Conservation (phyloP, 2,113 vertebrate genomes). For the Amblyopsis rosae region DNA sequence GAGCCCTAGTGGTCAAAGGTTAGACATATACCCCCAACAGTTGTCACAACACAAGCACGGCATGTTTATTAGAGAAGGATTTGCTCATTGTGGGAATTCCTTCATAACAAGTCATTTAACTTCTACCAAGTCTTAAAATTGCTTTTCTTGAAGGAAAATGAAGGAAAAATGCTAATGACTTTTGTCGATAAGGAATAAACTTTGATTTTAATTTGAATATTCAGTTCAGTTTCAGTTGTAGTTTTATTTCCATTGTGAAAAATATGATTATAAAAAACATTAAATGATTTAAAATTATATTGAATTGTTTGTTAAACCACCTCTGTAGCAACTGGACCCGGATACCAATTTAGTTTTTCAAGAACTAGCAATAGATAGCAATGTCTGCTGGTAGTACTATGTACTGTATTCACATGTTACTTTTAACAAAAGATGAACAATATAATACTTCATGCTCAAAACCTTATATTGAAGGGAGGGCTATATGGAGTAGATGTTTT, state of each 20-base stretch:
- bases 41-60: constrained; percentile 62
- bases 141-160: neutral
- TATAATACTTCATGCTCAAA: no score
- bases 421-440: no score
- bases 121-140: neutral
- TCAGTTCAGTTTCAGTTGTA: neutral
- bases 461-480: no score
- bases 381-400: no score
- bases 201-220: neutral
- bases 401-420: no score
- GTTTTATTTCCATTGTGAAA: neutral
- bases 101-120: constrained; percentile 2
- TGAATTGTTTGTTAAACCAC: no score
- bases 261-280: neutral
- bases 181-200: neutral
- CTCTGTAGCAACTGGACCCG: no score
- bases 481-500: no score
- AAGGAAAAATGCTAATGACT: neutral
- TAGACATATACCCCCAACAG: constrained; percentile 67
- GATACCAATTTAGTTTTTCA: neutral
- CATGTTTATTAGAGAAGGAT: constrained; percentile 47
- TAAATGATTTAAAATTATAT: no score
- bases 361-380: neutral
- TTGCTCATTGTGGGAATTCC: constrained; percentile 15
- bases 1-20: constrained; percentile 63